Conservation (phyloP, 2,797 vertebrate species). For the Spinus olivaceus region DNA sequence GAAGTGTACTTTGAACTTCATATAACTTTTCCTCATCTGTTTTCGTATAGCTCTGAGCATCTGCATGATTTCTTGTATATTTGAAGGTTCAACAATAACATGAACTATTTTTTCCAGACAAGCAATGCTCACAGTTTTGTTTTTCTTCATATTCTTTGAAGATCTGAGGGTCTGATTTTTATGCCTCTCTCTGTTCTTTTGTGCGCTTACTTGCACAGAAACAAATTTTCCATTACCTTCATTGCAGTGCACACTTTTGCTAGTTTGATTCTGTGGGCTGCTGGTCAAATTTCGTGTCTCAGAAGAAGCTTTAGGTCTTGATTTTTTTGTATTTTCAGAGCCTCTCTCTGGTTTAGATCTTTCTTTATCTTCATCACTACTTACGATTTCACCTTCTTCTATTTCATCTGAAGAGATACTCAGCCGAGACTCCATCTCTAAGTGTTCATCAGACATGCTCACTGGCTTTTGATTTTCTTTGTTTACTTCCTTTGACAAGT, state of each 20-base stretch:
- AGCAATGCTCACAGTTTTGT: slow-evolving; percentile 66
- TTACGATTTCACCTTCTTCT: slow-evolving; percentile 94
- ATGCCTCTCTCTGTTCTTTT: slow-evolving; percentile 53
- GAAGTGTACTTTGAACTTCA: slow-evolving; percentile 95
- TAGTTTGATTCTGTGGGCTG: slow-evolving; percentile 31
- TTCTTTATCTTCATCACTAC: slow-evolving; percentile 78
- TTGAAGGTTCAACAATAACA: slow-evolving; percentile 76
- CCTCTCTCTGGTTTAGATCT: slow-evolving; percentile 62
- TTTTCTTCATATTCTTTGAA: slow-evolving; percentile 60
- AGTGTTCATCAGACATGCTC: slow-evolving; percentile 64
- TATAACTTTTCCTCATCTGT: slow-evolving; percentile 91
- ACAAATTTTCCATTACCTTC: slow-evolving; percentile 49
- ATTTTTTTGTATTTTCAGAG: slow-evolving; percentile 45
- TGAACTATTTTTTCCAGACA: slow-evolving; percentile 78
- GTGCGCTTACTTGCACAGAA: slow-evolving; percentile 44
- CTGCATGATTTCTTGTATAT: slow-evolving; percentile 86
- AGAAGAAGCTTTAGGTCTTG: slow-evolving; percentile 49
- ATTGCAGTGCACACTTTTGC: slow-evolving; percentile 17
- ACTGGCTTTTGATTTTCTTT: slow-evolving; percentile 92
- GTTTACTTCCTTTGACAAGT: slow-evolving; percentile 82
- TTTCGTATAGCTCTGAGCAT: slow-evolving; percentile 84
- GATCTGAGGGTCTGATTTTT: slow-evolving; percentile 41
- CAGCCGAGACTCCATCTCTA: slow-evolving; percentile 52
- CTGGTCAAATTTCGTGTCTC: slow-evolving; percentile 39
- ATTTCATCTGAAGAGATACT: slow-evolving; percentile 80